Evolutionary conservation across 2,888 invertebrate species (phyloP).

Genomic region (Caenorhabditis doughertyi): DNA sequence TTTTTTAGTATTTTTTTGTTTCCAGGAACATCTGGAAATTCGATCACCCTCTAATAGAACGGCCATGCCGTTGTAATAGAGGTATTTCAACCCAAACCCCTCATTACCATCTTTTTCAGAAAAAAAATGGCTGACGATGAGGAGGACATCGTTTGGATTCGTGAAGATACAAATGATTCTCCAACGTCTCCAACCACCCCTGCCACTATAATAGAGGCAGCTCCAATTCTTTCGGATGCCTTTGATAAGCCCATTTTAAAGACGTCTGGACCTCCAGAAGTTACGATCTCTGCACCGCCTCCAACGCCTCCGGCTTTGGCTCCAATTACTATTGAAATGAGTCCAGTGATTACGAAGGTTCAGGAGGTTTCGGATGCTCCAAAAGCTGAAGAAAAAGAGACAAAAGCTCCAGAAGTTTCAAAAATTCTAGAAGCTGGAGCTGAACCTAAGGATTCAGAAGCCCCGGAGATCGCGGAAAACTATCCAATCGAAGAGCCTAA

Average conservation of each 20-base stretch:
- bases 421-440: too few relatives aligned
- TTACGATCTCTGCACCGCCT: conserved; percentile 33
- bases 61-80: too few relatives aligned
- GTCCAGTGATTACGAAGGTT: neutral
- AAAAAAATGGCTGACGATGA: conserved; percentile 62
- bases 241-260: conserved; percentile 33
- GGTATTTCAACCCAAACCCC: neutral
- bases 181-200: conserved; percentile 56
- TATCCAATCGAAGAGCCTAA: too few relatives aligned
- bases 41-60: too few relatives aligned
- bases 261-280: conserved; percentile 32
- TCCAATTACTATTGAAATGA: neutral
- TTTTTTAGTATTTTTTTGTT: too few relatives aligned
- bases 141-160: conserved; percentile 61
- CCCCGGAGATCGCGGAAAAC: neutral
- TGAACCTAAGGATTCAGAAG: neutral
- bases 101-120: neutral
- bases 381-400: neutral
- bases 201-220: conserved; percentile 55
- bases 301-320: conserved; percentile 9
- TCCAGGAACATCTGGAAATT: too few relatives aligned
- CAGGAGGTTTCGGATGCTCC: neutral
- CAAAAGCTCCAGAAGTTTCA: neutral
- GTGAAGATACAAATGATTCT: conserved; percentile 26
- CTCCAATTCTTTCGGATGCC: conserved; percentile 31